These are phyloP conservation scores for Typhlichthys subterraneus DNA, from an alignment of 2,797 vertebrate genomes.

Conservation along the genomic window DNA sequence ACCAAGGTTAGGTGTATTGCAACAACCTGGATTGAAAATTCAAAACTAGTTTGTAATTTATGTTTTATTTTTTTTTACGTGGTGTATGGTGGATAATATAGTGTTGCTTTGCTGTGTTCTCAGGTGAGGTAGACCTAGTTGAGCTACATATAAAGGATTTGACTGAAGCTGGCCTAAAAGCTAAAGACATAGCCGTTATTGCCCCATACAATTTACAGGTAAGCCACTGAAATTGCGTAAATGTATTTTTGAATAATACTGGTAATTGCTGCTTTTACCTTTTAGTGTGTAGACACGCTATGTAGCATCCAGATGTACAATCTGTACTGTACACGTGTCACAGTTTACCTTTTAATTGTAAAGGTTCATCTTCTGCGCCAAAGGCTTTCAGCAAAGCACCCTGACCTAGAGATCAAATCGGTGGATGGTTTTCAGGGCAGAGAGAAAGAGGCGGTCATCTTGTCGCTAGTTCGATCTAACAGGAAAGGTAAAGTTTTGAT, in stretches of 20 bases:
- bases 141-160: constrained; percentile 86
- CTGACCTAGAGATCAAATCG: constrained; percentile 91
- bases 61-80: not conserved
- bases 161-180: constrained; percentile 85
- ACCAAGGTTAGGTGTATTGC: constrained; percentile 79
- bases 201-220: constrained; percentile 97
- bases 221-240: constrained; percentile 28
- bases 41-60: no score
- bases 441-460: constrained; percentile 93
- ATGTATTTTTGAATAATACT: not conserved
- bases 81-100: constrained; percentile 2
- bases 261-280: no score
- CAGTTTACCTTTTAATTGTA: not conserved
- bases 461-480: constrained; percentile 94
- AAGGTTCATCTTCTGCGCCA: constrained; percentile 94
- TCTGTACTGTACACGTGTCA: no score
- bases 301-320: no score
- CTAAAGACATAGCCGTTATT: constrained; percentile 88
- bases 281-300: no score
- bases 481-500: constrained; percentile 81
- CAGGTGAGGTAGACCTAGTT: constrained; percentile 92
- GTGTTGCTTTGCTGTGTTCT: constrained; percentile 1
- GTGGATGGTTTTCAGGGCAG: constrained; percentile 97
- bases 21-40: no score
- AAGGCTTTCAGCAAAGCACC: constrained; percentile 80